Base-by-base conservation (phyloP, 1,140 invertebrate genomes). In the Piezodorus guildinii region DNA sequence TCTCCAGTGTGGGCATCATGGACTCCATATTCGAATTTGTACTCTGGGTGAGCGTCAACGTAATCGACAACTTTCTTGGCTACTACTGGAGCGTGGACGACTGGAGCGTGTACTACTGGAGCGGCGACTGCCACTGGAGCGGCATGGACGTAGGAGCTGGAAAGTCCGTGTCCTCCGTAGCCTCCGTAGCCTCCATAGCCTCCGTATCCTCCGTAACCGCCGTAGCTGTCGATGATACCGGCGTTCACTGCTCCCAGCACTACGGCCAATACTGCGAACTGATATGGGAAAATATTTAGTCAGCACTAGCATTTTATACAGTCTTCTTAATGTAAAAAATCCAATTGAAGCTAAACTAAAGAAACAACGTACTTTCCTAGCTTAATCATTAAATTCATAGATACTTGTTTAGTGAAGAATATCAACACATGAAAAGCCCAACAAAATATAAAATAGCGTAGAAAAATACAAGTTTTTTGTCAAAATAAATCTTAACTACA, bases 1-100 rank as follows among this genome's bases (percentile, higher is more conserved):
- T 86, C 83, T 60, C 85, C 81, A 68, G 78, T 84, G 70, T 78
- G 75, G 5, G 81, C 79, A 73, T 86, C 84, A 67, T 83, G 78
- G n/a, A 85, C 81, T 49, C 83, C 83, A 69, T 84, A 84, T 2
- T 80, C 77, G 71, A 82, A 84, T 39, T 39, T 39, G 34, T 39
- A 39, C 34, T 39, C 34, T 39, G 34, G 34, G 34, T 39, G 34
- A 39, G 46, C 46, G 10, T 49, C 46, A 10, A 49, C 46, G 21
- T 49, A 49, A n/a, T 49, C 46, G 5, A 49, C n/a, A 3, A 49
- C 46, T n/a, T 49, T 17, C 46, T 49, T 49, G 46, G 46, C 46
- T 49, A 17, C 46, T 49, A 21, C 46, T 49, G 46, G n/a, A 19
- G 21, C 46, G 5, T 49, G n/a, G 46, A 49, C 62, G 9, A 45